These are phyloP conservation scores for Drosophila ohnishii DNA, from an alignment of 1,140 invertebrate species.

Conservation along the genomic window DNA sequence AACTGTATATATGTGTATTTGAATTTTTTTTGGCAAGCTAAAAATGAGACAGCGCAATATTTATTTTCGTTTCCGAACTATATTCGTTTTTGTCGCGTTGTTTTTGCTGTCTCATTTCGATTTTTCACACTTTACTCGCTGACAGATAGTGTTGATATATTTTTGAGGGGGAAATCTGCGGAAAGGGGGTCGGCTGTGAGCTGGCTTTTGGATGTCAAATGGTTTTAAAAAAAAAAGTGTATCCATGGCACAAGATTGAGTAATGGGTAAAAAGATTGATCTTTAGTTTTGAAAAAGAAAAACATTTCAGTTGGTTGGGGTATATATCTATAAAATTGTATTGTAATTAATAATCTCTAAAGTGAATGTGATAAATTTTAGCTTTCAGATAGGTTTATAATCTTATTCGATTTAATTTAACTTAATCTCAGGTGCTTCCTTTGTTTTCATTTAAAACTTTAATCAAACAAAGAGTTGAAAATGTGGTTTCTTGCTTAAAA, in stretches of 20 bases:
- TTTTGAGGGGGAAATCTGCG: conserved; percentile 13
- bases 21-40: conserved; percentile 30
- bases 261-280: conserved; percentile 34
- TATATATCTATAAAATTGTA: not conserved
- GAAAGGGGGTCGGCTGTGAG: conserved; percentile 2
- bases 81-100: conserved; percentile 16
- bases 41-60: conserved; percentile 47
- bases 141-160: conserved; percentile 72
- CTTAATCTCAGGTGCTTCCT: too few species aligned
- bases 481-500: not conserved
- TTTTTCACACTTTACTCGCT: conserved; percentile 65
- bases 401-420: not conserved
- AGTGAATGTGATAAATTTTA: not conserved
- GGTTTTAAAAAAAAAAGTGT: conserved; percentile 28
- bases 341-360: not conserved
- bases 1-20: conserved; percentile 11
- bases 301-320: not conserved
- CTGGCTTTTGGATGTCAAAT: conserved; percentile 56
- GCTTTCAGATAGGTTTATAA: not conserved
- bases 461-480: too few species aligned
- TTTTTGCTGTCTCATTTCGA: conserved; percentile 29
- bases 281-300: not conserved
- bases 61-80: conserved; percentile 50
- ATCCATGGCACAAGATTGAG: conserved; percentile 27
- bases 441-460: not conserved